Evolutionary conservation across 2,888 invertebrate species (phyloP), one percentile per base, ranked within the genome.

Genomic region (Drosophila leonis): DNA sequence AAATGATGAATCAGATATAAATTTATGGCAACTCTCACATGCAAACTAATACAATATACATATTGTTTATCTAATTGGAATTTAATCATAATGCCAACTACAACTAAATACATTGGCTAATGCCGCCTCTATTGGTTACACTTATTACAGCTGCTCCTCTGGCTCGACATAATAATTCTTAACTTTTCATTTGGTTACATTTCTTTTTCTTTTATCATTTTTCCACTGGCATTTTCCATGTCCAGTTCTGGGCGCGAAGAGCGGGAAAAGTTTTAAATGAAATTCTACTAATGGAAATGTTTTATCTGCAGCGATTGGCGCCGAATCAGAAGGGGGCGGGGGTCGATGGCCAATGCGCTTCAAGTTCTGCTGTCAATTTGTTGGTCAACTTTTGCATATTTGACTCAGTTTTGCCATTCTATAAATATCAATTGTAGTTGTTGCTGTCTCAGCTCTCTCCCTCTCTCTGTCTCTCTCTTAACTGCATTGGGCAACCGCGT

Each of bases 211-310:
- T 20, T 33, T 13, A 20, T 20, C 8, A 13, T 8, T 33, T 31
- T 33, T 35, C 33, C 33, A 10, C 48, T n/a, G 55, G 74, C 46
- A 24, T 44, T 68, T 46, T 41, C 41, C 44, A 39, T 56, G 55
- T 20, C 33, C 62, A 46, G 37, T 48, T 55, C 48, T 49, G 70
- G 33, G 62, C 62, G 39, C 20, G 0, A 1, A 10, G 5, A 65
- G 54, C 12, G 63, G 68, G 35, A 60, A 75, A 52, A 61, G 65
- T 60, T 80, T 77, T 82, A 85, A 82, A 82, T 86, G 83, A 85
- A 82, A 83, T 81, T 78, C 65, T 55, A 56, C 74, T 67, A 71
- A 74, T 68, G 69, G 42, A 64, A 65, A 65, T 78, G 76, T 69
- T 78, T 80, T 72, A 69, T 10, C 24, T 72, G 68, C 60, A 54